Evolutionary conservation across 2,113 vertebrate species (phyloP).

Genomic region (Trematomus loennbergii): DNA sequence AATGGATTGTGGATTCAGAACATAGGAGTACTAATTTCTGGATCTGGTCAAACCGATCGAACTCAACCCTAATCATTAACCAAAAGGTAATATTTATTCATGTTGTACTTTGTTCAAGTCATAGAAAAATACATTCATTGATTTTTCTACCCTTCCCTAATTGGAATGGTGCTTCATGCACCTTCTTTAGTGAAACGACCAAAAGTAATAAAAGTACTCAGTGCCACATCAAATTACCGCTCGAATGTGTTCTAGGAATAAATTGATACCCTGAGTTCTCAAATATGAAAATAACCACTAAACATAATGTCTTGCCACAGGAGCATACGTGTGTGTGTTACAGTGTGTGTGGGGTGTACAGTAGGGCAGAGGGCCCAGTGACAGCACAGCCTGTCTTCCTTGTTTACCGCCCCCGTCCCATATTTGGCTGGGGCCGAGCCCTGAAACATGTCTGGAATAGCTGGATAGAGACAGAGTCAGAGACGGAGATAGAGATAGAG

Average conservation of each 20-base stretch:
- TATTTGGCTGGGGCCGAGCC: constrained; percentile 82
- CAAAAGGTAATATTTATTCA: no score
- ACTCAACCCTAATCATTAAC: no score
- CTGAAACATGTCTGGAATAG: constrained; percentile 83
- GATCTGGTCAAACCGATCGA: no score
- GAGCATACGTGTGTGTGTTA: constrained; percentile 17
- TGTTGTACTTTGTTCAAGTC: no score
- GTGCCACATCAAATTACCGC: background rate
- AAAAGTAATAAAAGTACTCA: background rate
- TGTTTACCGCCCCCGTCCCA: constrained; percentile 80
- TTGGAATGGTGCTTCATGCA: background rate
- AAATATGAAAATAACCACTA: constrained; percentile 18
- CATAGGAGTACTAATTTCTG: no score
- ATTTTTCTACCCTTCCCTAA: no score
- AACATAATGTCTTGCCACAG: constrained; percentile 10
- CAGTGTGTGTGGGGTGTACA: constrained; percentile 41
- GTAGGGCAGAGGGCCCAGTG: constrained; percentile 53
- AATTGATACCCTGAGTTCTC: constrained; percentile 1
- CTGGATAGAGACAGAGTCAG: constrained; percentile 73
- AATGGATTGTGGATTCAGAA: no score
- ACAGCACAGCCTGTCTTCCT: constrained; percentile 53
- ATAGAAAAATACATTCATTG: no score
- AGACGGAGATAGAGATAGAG: constrained; percentile 49
- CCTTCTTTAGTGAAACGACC: background rate
- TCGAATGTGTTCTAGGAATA: background rate